phyloP scores from a whole-genome alignment of 1,140 invertebrate species.

The Pseudomyrmex concolor region DNA sequence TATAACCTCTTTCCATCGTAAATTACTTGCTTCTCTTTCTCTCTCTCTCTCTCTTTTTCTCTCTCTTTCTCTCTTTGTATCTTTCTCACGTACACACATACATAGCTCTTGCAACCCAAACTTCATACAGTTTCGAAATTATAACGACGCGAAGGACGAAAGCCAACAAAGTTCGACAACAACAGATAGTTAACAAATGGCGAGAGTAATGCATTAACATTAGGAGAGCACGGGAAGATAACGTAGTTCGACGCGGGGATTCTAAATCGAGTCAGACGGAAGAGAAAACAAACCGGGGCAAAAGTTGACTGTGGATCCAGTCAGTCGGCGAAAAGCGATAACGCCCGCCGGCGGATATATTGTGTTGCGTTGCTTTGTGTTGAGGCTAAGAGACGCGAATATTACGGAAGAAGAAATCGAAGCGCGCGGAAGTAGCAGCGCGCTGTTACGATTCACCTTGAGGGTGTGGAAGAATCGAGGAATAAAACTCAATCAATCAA shows the following conservation, averaged over 20 bases:
- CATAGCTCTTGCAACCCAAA: neutral
- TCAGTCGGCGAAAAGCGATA: conserved; percentile 40
- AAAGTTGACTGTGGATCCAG: conserved; percentile 32
- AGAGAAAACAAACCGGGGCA: conserved; percentile 42
- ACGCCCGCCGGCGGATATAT: conserved; percentile 10
- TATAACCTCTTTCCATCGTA: neutral
- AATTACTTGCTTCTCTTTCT: conserved; percentile 12
- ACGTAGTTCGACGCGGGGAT: conserved; percentile 4
- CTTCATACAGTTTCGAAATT: conserved; percentile 34
- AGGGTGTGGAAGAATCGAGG: too few relatives aligned
- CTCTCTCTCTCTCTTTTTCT: neutral
- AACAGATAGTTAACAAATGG: conserved; percentile 52
- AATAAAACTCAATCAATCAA: too few relatives aligned
- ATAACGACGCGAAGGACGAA: conserved; percentile 13
- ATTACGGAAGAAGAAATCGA: neutral
- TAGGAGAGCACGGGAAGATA: conserved; percentile 40
- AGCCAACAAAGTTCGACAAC: conserved; percentile 44
- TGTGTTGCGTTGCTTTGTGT: conserved; percentile 1
- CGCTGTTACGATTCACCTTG: too few relatives aligned
- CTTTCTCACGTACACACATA: too few relatives aligned
- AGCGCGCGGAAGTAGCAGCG: neutral
- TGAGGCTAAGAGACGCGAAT: neutral
- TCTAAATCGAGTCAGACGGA: conserved; percentile 37
- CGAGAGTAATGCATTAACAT: conserved; percentile 35
- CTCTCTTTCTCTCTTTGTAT: neutral